These are phyloP conservation scores for Geococcyx californianus DNA, from an alignment of 2,113 vertebrate species.

Conservation along the genomic window DNA sequence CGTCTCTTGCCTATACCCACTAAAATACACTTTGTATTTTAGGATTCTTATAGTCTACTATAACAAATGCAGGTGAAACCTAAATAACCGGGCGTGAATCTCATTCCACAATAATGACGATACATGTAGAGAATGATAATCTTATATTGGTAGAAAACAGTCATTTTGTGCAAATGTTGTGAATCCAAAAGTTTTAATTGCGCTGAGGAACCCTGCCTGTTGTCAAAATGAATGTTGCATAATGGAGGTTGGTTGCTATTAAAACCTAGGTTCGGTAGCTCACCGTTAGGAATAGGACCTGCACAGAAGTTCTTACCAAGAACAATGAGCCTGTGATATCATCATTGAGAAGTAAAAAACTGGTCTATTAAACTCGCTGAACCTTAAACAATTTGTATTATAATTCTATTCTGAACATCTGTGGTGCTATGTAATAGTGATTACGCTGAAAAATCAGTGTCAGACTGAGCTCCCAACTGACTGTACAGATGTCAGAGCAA, in stretches of 20 bases:
- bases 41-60: not conserved
- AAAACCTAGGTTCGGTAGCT: not conserved
- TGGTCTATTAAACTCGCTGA: not conserved
- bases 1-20: not conserved
- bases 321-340: not conserved
- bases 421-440: not conserved
- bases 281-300: not conserved
- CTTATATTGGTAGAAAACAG: not conserved
- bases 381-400: not conserved
- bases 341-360: not conserved
- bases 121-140: not conserved
- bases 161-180: not conserved
- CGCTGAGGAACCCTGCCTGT: not conserved
- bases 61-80: not conserved
- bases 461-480: not conserved
- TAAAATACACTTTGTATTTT: not conserved
- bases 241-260: not conserved
- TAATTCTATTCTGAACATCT: conserved; percentile 4
- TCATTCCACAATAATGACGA: not conserved
- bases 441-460: conserved; percentile 29
- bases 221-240: not conserved
- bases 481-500: not conserved
- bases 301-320: not conserved
- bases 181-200: not conserved
- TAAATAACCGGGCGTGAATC: not conserved